A percentile compares a stretch with the other conserved stretches of the same genome.
These are phyloP conservation scores for Sclerurus mexicanus DNA, from an alignment of 2,113 vertebrate genomes.

Conservation along the genomic window DNA sequence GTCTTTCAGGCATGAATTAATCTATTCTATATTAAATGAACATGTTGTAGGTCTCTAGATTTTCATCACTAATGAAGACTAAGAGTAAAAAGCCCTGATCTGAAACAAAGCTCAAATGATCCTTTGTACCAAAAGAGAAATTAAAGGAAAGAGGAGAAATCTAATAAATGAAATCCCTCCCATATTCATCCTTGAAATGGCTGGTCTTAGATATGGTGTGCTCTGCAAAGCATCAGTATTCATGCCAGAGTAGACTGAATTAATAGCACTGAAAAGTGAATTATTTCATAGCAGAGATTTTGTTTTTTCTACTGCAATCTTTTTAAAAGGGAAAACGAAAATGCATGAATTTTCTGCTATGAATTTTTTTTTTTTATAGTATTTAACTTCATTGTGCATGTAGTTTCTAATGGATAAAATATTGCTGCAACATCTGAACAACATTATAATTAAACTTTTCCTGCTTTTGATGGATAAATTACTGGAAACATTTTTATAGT, in stretches of 20 bases:
- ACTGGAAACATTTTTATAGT: neutral
- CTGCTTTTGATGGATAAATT: slow-evolving; percentile 6
- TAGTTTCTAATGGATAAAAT: neutral
- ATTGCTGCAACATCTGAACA: neutral
- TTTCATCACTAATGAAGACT: neutral
- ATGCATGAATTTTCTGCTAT: neutral
- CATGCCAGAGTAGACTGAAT: neutral
- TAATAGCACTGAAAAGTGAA: neutral
- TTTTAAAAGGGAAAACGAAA: slow-evolving; percentile 17
- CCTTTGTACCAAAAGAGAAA: neutral
- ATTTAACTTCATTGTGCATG: neutral
- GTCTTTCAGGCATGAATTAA: slow-evolving; percentile 1
- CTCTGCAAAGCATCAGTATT: neutral
- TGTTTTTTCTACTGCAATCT: neutral
- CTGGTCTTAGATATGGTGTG: neutral
- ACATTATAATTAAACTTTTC: neutral
- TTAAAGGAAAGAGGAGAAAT: slow-evolving; percentile 18
- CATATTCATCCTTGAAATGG: neutral
- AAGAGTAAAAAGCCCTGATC: neutral
- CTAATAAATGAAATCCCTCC: neutral
- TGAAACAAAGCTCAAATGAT: slow-evolving; percentile 3
- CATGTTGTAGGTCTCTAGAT: neutral
- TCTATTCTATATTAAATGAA: neutral
- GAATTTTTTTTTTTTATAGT: neutral
- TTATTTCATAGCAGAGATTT: neutral